These are phyloP conservation scores for Choloepus didactylus DNA, from an alignment of 2,797 vertebrate species.

Conservation along the genomic window DNA sequence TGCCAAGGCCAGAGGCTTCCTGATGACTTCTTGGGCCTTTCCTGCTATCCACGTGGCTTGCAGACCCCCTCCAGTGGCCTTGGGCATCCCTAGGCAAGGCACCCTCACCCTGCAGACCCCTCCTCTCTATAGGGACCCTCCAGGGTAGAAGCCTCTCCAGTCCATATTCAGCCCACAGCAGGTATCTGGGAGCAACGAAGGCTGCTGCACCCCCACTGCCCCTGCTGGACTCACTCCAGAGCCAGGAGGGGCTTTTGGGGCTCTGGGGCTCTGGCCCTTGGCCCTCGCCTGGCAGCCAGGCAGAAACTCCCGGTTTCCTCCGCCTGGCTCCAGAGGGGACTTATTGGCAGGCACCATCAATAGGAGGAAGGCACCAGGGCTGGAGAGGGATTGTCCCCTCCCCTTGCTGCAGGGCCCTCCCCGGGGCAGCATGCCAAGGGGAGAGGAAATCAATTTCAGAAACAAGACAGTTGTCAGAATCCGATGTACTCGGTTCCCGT, in stretches of 20 bases:
- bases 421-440: neutral
- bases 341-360: neutral
- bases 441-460: slow-evolving; percentile 79
- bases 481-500: slow-evolving; percentile 59
- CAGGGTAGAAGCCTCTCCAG: neutral
- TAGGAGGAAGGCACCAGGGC: neutral
- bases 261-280: neutral
- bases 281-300: neutral
- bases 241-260: neutral
- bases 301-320: neutral
- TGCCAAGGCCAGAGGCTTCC: neutral
- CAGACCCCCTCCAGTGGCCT: neutral
- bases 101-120: fast-evolving
- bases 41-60: neutral
- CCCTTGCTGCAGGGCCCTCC: neutral
- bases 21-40: neutral
- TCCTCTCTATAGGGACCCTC: neutral
- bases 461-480: slow-evolving; percentile 81
- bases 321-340: neutral
- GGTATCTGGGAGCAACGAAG: neutral
- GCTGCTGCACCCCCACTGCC: too few relatives aligned
- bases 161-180: neutral
- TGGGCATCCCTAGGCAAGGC: too few relatives aligned
- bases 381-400: too few relatives aligned
- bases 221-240: neutral